A percentile compares a stretch with the other conserved stretches of the same genome.
These are phyloP conservation scores for Pemphredon lugubris DNA, from an alignment of 2,888 invertebrate genomes.

Conservation along the genomic window DNA sequence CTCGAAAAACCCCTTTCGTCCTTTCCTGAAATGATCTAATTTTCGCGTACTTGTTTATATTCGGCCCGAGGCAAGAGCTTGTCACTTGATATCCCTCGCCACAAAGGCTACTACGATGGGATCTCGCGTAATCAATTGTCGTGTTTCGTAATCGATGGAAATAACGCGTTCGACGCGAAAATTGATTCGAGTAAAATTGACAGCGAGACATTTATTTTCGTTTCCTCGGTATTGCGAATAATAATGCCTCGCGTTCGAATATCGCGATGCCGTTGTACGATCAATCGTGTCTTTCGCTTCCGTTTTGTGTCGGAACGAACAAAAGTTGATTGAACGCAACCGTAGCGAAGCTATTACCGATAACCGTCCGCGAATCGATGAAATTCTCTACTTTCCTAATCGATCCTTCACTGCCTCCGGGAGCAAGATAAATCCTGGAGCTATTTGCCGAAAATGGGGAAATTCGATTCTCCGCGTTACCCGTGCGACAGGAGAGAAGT, in stretches of 20 bases:
- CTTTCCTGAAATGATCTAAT: too few species aligned
- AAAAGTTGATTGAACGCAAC: constrained; percentile 6
- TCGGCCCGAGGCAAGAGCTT: too few species aligned
- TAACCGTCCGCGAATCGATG: constrained; percentile 25
- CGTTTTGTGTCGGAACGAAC: not conserved
- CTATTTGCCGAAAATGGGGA: constrained; percentile 9
- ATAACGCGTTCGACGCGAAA: too few species aligned
- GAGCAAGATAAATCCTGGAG: constrained; percentile 10
- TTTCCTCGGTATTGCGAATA: too few species aligned
- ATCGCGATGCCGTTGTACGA: not conserved
- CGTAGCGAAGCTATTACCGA: constrained; percentile 3
- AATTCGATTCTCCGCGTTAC: constrained; percentile 13
- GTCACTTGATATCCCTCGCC: too few species aligned
- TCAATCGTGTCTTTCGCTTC: not conserved
- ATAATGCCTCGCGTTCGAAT: not conserved
- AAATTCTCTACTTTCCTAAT: constrained; percentile 26
- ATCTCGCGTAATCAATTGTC: too few species aligned
- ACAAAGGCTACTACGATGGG: too few species aligned
- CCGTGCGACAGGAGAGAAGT: not conserved
- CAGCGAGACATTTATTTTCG: too few species aligned
- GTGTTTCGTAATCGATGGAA: too few species aligned
- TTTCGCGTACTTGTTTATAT: too few species aligned
- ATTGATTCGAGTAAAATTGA: too few species aligned
- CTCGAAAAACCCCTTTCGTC: too few species aligned
- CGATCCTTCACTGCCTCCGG: not conserved